Percentiles rank a stretch among this genome's conserved stretches.
Evolutionary conservation across 2,888 invertebrate genomes (phyloP).

Genomic region (Trachelus troglodyta): DNA sequence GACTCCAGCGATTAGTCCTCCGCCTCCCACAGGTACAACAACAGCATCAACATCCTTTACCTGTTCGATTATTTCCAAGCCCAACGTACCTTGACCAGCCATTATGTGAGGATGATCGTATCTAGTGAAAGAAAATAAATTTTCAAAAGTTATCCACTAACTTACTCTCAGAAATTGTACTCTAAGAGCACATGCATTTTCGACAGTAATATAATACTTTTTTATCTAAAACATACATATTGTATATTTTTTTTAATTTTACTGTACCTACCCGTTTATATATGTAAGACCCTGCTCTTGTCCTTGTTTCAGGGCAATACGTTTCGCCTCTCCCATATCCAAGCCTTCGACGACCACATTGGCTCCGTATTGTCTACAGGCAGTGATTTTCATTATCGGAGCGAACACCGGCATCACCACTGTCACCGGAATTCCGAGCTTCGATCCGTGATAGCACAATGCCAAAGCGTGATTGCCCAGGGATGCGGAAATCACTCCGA

Average conservation of each 20-base stretch:
- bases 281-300: conserved; percentile 80
- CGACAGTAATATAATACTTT: no score
- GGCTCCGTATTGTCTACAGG: conserved; percentile 87
- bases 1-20: conserved; percentile 90
- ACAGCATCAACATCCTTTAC: conserved; percentile 89
- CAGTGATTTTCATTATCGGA: conserved; percentile 95
- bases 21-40: conserved; percentile 94
- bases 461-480: conserved; percentile 94
- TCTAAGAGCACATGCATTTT: no score
- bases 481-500: conserved; percentile 92
- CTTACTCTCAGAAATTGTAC: no score
- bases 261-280: conserved; percentile 81
- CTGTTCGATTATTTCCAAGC: conserved; percentile 92
- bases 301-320: conserved; percentile 80
- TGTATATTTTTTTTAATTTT: conserved; percentile 13
- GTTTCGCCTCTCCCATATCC: conserved; percentile 88
- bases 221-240: no score
- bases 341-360: conserved; percentile 84
- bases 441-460: conserved; percentile 76
- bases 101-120: conserved; percentile 96
- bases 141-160: not conserved
- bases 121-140: conserved; percentile 62
- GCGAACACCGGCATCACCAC: conserved; percentile 97
- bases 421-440: conserved; percentile 73
- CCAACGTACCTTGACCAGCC: conserved; percentile 95